Base-by-base conservation (phyloP, 2,113 vertebrate genomes). In the Mustelus asterias region DNA sequence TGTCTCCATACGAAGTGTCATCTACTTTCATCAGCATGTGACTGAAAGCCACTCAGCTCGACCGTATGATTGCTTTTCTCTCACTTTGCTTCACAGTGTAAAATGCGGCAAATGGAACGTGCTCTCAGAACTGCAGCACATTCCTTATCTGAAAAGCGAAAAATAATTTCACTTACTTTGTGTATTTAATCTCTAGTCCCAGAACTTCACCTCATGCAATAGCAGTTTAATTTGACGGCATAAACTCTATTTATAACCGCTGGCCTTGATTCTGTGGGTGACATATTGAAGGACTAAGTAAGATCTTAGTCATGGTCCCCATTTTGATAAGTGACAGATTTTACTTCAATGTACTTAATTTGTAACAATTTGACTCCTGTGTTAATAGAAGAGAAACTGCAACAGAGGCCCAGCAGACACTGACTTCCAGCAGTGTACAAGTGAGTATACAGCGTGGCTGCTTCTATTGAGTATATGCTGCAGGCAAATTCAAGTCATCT, bases 141-240 rank as follows among this genome's bases (percentile, higher is more conserved):
- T 72, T 95, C 94, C 94, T 95, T 95, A 95, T 95, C 94, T 76
- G 69, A 16, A 54, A 95, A 95, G 69, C 41, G 44, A 95, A 33
- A 95, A 95, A 95, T 33, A 16, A 95, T 72, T 95, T 95, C 67
- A 76, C 94, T 95, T 83, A 83, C 80, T 88, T 95, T 95, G 94
- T 95, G 94, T 95, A 26, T 72, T 95, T 95, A 95, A 95, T 95
- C 94, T 94, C 93, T 44, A 70, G 67, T 94, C 65, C 93, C 93
- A 94, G 93, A 24, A 22, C 93, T 94, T 94, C 67, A 94, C 93
- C 65, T 72, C 44, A 54, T 95, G 94, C 67, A 95, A 95, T 76
- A 95, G 69, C 94, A 95, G 69, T 95, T 95, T 95, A 95, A 95
- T 95, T 95, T 95, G 69, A 95, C 69, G 70, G 67, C 94, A 95